Percentiles rank a stretch among this genome's conserved stretches.
Conservation (phyloP, 2,113 vertebrate genomes). For the Casuarius casuarius region DNA sequence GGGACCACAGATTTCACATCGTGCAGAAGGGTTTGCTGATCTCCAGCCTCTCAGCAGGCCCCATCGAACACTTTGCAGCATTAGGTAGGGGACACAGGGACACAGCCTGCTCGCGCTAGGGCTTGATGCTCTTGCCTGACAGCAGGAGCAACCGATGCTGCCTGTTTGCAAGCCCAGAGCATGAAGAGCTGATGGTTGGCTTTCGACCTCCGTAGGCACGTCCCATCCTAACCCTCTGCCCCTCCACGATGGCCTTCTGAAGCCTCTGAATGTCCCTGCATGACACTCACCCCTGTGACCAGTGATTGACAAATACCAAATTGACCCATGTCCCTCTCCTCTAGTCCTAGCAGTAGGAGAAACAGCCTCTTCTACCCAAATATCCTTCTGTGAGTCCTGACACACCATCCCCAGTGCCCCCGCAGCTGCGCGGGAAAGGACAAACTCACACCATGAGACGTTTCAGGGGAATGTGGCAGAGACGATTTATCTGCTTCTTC, state of each 20-base stretch:
- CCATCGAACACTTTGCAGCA: no score
- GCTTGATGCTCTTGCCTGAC: no score
- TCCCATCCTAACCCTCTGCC: neutral
- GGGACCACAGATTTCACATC: no score
- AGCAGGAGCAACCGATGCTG: no score
- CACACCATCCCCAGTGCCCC: neutral
- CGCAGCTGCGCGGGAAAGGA: neutral
- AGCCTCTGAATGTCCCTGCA: neutral
- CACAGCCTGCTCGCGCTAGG: no score
- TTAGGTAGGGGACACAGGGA: no score
- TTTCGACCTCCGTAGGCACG: neutral
- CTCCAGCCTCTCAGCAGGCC: no score
- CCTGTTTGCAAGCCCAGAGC: no score
- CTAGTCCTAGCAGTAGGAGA: neutral
- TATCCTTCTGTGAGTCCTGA: no score
- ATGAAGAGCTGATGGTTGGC: no score
- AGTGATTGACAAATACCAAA: neutral
- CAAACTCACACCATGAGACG: neutral
- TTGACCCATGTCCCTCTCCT: neutral
- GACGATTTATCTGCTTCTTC: neutral
- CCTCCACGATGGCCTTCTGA: neutral
- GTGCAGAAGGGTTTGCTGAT: no score
- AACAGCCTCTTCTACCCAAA: neutral
- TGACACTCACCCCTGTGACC: neutral
- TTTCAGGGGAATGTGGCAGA: neutral